These are phyloP conservation scores for Drosophila longiperda DNA, from an alignment of 2,888 invertebrate genomes.

Conservation along the genomic window DNA sequence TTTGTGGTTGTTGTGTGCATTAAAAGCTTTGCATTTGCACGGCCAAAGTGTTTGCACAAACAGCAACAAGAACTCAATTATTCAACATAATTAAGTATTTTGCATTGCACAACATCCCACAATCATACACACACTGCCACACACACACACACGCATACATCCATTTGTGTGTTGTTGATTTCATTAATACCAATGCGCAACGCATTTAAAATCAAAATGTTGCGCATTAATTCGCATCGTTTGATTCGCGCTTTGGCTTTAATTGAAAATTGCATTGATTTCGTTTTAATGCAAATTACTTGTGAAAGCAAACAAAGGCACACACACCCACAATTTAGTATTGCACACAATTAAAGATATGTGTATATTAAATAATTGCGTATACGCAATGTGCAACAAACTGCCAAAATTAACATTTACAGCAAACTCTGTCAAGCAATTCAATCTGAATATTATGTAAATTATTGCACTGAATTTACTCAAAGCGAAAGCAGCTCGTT, in stretches of 20 bases:
- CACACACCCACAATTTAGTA: slow-evolving; percentile 17
- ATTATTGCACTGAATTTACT: not conserved
- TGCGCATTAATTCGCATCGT: slow-evolving; percentile 72
- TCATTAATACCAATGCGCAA: slow-evolving; percentile 67
- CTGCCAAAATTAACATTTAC: slow-evolving; percentile 12
- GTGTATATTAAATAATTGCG: slow-evolving; percentile 60
- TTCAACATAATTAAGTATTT: slow-evolving; percentile 83
- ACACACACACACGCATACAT: slow-evolving; percentile 34
- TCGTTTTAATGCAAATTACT: slow-evolving; percentile 72
- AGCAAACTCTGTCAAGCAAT: not conserved
- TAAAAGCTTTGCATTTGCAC: slow-evolving; percentile 72
- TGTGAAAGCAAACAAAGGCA: slow-evolving; percentile 22
- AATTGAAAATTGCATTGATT: slow-evolving; percentile 74
- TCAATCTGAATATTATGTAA: not conserved
- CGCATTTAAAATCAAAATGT: slow-evolving; percentile 76
- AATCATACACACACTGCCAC: slow-evolving; percentile 38
- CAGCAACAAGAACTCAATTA: slow-evolving; percentile 73
- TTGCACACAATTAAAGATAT: slow-evolving; percentile 22
- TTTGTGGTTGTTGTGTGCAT: slow-evolving; percentile 70
- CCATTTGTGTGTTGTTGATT: slow-evolving; percentile 59
- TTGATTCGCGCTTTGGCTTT: slow-evolving; percentile 70
- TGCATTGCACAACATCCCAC: slow-evolving; percentile 68
- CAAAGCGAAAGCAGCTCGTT: slow-evolving; percentile 1
- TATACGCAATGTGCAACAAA: slow-evolving; percentile 47
- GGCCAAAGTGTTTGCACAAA: slow-evolving; percentile 70